These are phyloP conservation scores for Isaurus tuberculatus DNA, from an alignment of 92 coral and sea anemone species.

Conservation along the genomic window DNA sequence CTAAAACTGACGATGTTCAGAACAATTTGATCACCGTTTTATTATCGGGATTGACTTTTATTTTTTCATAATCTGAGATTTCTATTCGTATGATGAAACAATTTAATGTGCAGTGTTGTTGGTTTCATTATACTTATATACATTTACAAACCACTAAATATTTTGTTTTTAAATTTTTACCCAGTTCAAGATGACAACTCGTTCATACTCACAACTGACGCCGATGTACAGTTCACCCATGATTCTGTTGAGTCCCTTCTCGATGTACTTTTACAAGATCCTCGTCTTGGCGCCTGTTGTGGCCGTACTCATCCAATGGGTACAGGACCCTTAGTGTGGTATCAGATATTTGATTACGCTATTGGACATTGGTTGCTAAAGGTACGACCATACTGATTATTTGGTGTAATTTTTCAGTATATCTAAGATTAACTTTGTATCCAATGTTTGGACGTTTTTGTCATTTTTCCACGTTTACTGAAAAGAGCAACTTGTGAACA, in stretches of 20 bases:
- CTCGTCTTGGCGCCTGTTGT: slow-evolving; percentile 91
- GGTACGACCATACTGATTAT: slow-evolving; percentile 54
- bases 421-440: too few species aligned
- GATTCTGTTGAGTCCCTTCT: slow-evolving; percentile 95
- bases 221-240: slow-evolving; percentile 91
- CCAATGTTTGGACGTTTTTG: too few species aligned
- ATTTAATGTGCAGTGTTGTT: too few species aligned
- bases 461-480: too few species aligned
- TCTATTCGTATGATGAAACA: too few species aligned
- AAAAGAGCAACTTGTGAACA: too few species aligned
- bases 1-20: too few species aligned
- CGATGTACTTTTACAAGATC: slow-evolving; percentile 87
- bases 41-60: too few species aligned
- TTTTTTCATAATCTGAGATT: too few species aligned
- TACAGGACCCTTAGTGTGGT: slow-evolving; percentile 95
- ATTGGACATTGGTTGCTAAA: slow-evolving; percentile 99
- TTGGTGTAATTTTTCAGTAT: background rate
- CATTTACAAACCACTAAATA: background rate
- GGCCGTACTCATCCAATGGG: slow-evolving; percentile 97
- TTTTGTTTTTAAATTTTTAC: background rate
- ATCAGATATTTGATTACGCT: slow-evolving; percentile 96
- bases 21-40: too few species aligned
- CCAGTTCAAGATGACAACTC: slow-evolving; percentile 92
- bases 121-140: too few species aligned
- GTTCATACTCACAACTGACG: slow-evolving; percentile 95